phyloP scores from a whole-genome alignment of 2,113 vertebrate genomes.

The Hyaena hyaena region DNA sequence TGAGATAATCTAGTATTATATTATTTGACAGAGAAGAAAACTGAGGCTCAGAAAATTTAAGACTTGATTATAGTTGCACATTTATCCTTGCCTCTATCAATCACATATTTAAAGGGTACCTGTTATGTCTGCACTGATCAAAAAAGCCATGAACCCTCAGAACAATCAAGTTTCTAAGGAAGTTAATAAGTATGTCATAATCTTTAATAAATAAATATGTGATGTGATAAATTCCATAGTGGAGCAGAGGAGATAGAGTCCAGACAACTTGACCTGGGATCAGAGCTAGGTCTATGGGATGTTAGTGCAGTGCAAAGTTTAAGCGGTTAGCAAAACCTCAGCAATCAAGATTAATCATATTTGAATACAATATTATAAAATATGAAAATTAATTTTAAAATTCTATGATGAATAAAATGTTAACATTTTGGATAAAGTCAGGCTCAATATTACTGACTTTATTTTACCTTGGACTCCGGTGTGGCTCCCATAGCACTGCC shows the following conservation, averaged over 20 bases:
- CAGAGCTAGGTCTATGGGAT: too few species aligned
- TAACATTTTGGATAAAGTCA: neutral
- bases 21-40: slow-evolving; percentile 20
- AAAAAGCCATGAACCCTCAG: neutral
- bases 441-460: neutral
- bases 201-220: neutral
- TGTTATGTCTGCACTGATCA: neutral
- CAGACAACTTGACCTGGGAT: neutral
- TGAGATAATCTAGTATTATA: neutral
- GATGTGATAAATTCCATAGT: neutral
- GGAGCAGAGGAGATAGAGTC: neutral
- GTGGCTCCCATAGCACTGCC: neutral
- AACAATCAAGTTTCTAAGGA: neutral
- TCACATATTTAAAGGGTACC: neutral
- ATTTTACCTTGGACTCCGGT: neutral
- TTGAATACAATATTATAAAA: neutral
- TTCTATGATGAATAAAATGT: neutral
- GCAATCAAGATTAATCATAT: neutral
- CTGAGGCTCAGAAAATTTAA: neutral
- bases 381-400: neutral
- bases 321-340: neutral
- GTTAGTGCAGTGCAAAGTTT: neutral
- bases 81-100: neutral
- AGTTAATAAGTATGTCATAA: neutral
- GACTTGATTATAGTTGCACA: neutral